phyloP scores from a whole-genome alignment of 2,888 invertebrate species.

The Oligia fasciuncula region DNA sequence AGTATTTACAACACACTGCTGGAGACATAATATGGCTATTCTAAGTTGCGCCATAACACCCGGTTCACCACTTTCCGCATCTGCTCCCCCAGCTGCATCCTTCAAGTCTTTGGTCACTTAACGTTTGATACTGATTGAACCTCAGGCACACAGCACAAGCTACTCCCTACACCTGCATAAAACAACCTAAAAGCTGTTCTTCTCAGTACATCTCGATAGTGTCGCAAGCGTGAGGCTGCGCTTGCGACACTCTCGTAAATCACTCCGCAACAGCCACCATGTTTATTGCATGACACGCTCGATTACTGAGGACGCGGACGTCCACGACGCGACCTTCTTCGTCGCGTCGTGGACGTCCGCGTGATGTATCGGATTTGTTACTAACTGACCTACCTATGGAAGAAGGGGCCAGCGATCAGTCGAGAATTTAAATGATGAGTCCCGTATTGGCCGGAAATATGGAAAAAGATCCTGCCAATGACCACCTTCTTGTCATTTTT shows the following conservation, averaged over 20 bases:
- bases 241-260: slow-evolving; percentile 64
- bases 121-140: neutral
- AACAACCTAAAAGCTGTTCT: slow-evolving; percentile 25
- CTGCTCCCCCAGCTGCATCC: neutral
- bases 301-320: slow-evolving; percentile 44
- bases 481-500: neutral
- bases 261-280: slow-evolving; percentile 55
- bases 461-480: neutral
- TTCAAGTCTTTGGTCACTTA: neutral
- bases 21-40: neutral
- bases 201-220: slow-evolving; percentile 8
- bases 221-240: slow-evolving; percentile 46
- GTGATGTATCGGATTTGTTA: slow-evolving; percentile 23
- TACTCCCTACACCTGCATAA: slow-evolving; percentile 6
- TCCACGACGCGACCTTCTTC: too few relatives aligned
- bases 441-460: neutral
- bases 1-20: neutral
- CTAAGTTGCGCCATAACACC: neutral
- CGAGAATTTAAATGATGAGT: neutral
- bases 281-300: slow-evolving; percentile 57
- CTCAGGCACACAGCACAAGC: slow-evolving; percentile 2
- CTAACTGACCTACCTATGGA: slow-evolving; percentile 26
- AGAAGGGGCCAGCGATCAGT: slow-evolving; percentile 2
- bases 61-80: neutral
- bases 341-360: slow-evolving; percentile 21